These are phyloP conservation scores for Anthophora plumipes DNA, from an alignment of 2,888 invertebrate species.

Conservation along the genomic window DNA sequence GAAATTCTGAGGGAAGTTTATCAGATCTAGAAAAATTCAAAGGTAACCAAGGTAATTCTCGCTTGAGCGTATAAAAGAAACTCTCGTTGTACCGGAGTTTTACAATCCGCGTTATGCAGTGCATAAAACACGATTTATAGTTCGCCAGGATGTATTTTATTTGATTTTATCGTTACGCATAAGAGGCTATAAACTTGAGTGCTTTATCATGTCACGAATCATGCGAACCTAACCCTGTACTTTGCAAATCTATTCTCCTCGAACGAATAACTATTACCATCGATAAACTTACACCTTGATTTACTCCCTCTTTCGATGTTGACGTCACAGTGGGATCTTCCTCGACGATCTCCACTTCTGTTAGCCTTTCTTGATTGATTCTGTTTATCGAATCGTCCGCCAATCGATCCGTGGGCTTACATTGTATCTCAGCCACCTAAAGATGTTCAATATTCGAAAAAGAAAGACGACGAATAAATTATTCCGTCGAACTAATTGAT, in stretches of 20 bases:
- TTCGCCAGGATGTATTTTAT: not conserved
- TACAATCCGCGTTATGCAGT: not conserved
- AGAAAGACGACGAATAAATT: not conserved
- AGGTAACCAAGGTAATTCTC: constrained; percentile 1
- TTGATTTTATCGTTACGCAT: constrained; percentile 18
- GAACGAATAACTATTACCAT: not conserved
- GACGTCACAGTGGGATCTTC: not conserved
- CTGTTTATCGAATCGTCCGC: constrained; percentile 61
- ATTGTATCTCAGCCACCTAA: constrained; percentile 15
- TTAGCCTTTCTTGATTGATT: constrained; percentile 53
- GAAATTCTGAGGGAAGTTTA: not conserved
- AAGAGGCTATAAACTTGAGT: not conserved
- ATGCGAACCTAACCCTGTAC: not conserved
- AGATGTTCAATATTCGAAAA: not conserved
- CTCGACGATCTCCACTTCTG: constrained; percentile 12
- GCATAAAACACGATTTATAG: constrained; percentile 7
- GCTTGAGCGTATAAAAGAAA: not conserved
- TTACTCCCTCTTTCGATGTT: not conserved
- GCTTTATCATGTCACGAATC: constrained; percentile 1
- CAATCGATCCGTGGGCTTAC: constrained; percentile 65
- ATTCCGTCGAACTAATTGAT: not conserved
- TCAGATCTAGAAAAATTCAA: not conserved
- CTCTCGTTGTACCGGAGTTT: constrained; percentile 7
- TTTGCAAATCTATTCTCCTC: not conserved
- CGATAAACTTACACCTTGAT: constrained; percentile 26